Base-by-base conservation (phyloP, 2,113 vertebrate species). In the Potamarius usumacintae region DNA sequence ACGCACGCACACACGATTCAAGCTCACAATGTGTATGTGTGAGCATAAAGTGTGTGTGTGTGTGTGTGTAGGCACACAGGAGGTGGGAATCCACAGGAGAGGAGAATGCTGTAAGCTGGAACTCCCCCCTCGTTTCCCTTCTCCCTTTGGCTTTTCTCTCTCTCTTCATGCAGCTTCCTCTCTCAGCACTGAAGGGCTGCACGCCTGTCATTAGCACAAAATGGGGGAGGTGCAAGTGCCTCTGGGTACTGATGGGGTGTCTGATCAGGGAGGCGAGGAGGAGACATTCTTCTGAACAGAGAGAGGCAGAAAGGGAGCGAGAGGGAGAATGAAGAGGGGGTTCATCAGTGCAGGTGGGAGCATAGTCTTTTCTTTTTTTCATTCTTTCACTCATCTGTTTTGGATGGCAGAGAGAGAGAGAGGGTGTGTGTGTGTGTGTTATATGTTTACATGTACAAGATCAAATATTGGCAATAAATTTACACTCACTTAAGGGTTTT, bases 241-340 rank as follows among this genome's bases (percentile, higher is more conserved):
- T 87, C 81, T 77, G 86, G 80, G 81, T 87, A 77, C 81, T 83
- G 86, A 76, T 76, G 81, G 86, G 81, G 86, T 82, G 81, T 77
- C 69, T 87, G 86, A 87, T 87, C 86, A 87, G 86, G 86, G 86
- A 83, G 86, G 86, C 72, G 58, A 87, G 52, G 71, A 87, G 71
- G 81, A 87, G 81, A 87, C 86, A 77, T 87, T 87, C 77, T 86
- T 87, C 71, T 76, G 57, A 83, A 83, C 69, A 76, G 67, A 83
- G 86, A 77, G 78, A 63, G 86, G 87, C 74, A 82, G 86, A 83
- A 86, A 58, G 86, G 15, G 63, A 55, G 22, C 15, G 25, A 50
- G 60, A 30, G 58, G n/a, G 71, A 52, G 50, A 72, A 72, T 62
- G 67, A 71, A 50, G 50, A 48, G 42, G 48, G 74, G 76, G 55